phyloP scores from a whole-genome alignment of 2,888 invertebrate genomes.

The Pyrrhosoma nymphula region DNA sequence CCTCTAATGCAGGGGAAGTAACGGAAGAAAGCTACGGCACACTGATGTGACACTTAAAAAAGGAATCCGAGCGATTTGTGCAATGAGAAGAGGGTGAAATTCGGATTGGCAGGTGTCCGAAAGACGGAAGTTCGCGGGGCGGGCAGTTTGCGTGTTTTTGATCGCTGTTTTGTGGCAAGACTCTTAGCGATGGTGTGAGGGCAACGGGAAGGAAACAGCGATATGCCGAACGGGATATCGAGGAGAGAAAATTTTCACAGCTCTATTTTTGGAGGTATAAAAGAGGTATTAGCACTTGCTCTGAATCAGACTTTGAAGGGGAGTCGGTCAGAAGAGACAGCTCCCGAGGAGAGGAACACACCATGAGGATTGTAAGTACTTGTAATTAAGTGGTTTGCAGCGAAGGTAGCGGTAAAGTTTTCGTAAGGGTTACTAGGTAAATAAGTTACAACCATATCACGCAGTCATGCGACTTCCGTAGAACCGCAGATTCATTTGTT shows the following conservation, averaged over 20 bases:
- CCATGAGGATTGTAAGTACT: not conserved
- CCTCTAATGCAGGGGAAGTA: no score
- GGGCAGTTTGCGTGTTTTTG: not conserved
- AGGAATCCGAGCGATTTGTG: not conserved
- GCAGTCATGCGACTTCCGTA: no score
- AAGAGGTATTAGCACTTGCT: not conserved
- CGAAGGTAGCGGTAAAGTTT: not conserved
- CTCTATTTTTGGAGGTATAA: constrained; percentile 12
- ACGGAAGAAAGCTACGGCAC: not conserved
- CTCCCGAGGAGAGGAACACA: not conserved
- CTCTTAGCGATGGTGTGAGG: not conserved
- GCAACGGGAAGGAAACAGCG: not conserved
- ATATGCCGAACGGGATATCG: not conserved
- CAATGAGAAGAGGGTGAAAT: not conserved
- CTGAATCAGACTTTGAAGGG: not conserved
- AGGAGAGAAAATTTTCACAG: not conserved
- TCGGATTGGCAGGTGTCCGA: not conserved
- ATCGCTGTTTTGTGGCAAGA: not conserved
- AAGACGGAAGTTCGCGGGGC: not conserved
- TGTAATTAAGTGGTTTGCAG: not conserved
- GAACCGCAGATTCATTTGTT: no score
- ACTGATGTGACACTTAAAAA: not conserved
- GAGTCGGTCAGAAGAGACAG: constrained; percentile 1
- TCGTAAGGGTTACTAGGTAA: no score
- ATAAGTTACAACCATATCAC: no score